Conservation (phyloP, 2,888 invertebrate genomes). For the Caprella mutica region DNA sequence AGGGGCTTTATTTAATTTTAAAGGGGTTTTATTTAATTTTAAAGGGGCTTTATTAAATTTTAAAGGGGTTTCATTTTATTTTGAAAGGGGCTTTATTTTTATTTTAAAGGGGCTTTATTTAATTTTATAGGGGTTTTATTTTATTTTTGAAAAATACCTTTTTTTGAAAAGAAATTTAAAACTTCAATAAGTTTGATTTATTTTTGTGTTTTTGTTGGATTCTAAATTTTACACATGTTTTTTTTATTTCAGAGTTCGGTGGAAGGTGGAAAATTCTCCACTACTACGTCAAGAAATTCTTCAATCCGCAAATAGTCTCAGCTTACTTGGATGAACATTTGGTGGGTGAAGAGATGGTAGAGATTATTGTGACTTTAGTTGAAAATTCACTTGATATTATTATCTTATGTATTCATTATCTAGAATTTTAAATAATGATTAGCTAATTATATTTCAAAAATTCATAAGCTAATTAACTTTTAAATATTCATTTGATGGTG, state of each 20-base stretch:
- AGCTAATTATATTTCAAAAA: too few relatives aligned
- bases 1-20: neutral
- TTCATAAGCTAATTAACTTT: too few relatives aligned
- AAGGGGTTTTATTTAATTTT: neutral
- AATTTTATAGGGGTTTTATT: neutral
- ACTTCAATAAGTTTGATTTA: too few relatives aligned
- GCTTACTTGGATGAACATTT: neutral
- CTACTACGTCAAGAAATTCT: slow-evolving; percentile 73
- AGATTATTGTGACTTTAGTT: too few relatives aligned
- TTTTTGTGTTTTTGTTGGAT: too few relatives aligned
- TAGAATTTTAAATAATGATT: too few relatives aligned
- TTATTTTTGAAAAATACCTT: neutral
- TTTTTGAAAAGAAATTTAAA: too few relatives aligned
- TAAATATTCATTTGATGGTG: too few relatives aligned
- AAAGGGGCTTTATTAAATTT: neutral
- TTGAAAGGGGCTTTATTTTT: neutral
- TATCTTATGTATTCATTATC: too few relatives aligned
- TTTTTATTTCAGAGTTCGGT: slow-evolving; percentile 1
- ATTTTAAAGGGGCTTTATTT: neutral
- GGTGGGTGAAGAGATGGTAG: too few relatives aligned
- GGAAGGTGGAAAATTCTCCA: slow-evolving; percentile 81
- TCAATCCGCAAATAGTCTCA: slow-evolving; percentile 45
- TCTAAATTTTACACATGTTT: too few relatives aligned
- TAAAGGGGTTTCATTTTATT: neutral
- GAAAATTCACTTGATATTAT: too few relatives aligned